Evolutionary conservation across 2,888 invertebrate genomes (phyloP).

Genomic region (Mechanitis mazaeus): DNA sequence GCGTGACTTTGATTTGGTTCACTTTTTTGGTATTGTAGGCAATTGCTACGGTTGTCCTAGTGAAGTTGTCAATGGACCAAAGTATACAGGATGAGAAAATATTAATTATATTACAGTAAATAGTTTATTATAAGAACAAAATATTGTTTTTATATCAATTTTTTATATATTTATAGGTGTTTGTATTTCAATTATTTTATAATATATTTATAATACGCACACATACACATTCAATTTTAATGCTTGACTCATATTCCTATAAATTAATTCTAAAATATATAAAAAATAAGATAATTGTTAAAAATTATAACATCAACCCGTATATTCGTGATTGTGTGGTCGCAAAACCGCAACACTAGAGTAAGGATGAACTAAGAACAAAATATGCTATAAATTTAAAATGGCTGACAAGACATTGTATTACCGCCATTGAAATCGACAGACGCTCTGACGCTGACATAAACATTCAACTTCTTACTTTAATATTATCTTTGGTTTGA

Average conservation of each 20-base stretch:
- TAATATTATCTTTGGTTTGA: neutral
- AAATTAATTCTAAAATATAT: neutral
- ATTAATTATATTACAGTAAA: neutral
- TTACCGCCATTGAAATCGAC: conserved; percentile 27
- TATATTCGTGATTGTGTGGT: conserved; percentile 63
- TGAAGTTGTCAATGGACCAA: conserved; percentile 42
- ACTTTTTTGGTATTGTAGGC: conserved; percentile 41
- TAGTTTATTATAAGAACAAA: no score
- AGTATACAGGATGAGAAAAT: conserved; percentile 40
- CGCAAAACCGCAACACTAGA: conserved; percentile 37
- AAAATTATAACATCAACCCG: conserved; percentile 34
- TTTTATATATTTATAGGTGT: no score
- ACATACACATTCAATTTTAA: no score
- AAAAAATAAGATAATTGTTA: neutral
- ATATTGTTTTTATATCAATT: no score
- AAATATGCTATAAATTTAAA: conserved; percentile 58
- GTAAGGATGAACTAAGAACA: conserved; percentile 51
- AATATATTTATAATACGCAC: no score
- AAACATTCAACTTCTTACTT: neutral
- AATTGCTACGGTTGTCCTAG: conserved; percentile 65
- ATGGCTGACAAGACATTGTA: conserved; percentile 47
- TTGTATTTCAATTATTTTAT: no score
- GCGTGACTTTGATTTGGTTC: conserved; percentile 49
- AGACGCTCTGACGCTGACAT: conserved; percentile 45
- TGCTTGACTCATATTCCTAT: no score